A percentile compares a stretch with the other conserved stretches of the same genome.
Conservation (phyloP, 2,797 vertebrate genomes). For the Gymnothorax javanicus region DNA sequence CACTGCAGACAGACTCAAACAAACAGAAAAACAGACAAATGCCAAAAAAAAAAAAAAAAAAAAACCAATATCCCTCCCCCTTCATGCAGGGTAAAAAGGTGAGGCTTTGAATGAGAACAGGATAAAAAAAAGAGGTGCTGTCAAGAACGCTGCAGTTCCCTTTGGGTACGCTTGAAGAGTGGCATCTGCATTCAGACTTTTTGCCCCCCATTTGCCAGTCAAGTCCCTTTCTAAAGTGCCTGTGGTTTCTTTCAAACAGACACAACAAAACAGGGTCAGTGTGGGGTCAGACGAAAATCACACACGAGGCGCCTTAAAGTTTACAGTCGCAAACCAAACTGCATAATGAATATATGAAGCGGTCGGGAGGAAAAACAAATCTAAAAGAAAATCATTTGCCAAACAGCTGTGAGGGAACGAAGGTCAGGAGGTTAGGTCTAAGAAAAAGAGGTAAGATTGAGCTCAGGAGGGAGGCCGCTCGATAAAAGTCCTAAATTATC, state of each 20-base stretch:
- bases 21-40: neutral
- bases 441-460: neutral
- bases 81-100: neutral
- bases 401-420: neutral
- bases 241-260: neutral
- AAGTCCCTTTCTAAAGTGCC: neutral
- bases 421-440: neutral
- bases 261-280: neutral
- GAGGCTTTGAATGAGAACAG: neutral
- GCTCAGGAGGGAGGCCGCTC: neutral
- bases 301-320: neutral
- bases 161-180: neutral
- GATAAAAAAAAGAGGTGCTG: neutral
- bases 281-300: neutral
- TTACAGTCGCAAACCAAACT: neutral
- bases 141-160: neutral
- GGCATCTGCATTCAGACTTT: neutral
- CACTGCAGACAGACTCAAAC: too few relatives aligned
- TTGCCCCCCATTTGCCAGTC: neutral
- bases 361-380: neutral
- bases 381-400: conserved; percentile 9
- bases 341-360: neutral
- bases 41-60: neutral
- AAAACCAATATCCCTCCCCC: neutral
- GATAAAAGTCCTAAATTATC: conserved; percentile 24